Base-by-base conservation (phyloP, 2,113 vertebrate species). In the Lycaon pictus region DNA sequence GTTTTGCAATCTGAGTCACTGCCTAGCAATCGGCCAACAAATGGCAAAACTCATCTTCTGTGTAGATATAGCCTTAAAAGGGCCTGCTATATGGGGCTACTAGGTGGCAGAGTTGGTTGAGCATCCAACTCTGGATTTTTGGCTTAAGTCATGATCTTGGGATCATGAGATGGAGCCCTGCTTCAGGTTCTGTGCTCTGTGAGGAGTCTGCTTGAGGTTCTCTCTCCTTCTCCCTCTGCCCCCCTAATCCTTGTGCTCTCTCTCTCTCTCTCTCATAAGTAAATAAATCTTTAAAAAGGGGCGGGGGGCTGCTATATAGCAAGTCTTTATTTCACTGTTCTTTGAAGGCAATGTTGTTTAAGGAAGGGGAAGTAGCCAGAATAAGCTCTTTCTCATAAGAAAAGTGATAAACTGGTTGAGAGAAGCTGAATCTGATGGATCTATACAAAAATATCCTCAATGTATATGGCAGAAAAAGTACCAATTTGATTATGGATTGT, bases 311-410 rank as follows among this genome's bases (percentile, higher is more conserved):
- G 62, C 62, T 62, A 4, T 72, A 87, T 58, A 89, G 16, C 51
- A 76, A 74, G 80, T 81, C 84, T 85, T 92, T 93, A 86, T 91
- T 96, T 90, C 81, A 35, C 55, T 95, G 19, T 87, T 91, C 95
- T 84, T 55, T 87, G 79, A 86, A 93, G 63, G 53, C 53, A 95
- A 35, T 96, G 62, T 83, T 95, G 86, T 85, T 95, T 96, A 56
- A 90, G 74, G 48, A 85, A 97, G 55, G 32, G 56, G 92, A 81
- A 85, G 92, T 97, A 96, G 72, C 84, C 86, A 96, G 32, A 62
- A 9, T 87, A 81, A 93, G 76, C 32, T 96, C 74, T 84, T 95
- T 91, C 79, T 96, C 62, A 87, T 85, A 87, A 97, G 27, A 27
- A 96, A 95, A 95, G 35, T 77, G 74, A 88, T 84, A 93, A 84